phyloP scores from a whole-genome alignment of 1,140 invertebrate genomes.

The Heliothis subflexa region DNA sequence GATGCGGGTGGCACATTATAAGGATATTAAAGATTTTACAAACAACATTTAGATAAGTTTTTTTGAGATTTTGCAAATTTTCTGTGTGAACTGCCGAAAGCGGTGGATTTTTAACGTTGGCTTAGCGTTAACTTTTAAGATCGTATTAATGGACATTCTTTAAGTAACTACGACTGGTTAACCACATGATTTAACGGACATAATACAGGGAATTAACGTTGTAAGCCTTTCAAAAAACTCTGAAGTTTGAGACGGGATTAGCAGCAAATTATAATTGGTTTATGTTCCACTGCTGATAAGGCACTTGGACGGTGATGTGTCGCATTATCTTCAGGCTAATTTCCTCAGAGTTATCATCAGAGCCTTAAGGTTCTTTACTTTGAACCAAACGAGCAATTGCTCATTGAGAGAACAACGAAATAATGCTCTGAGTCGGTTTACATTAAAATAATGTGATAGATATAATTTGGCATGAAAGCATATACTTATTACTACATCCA shows the following conservation, averaged over 20 bases:
- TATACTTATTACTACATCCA: too few species aligned
- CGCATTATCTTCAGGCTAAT: too few species aligned
- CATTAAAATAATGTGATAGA: too few species aligned
- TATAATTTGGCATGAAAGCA: too few species aligned
- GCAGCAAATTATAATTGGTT: not conserved
- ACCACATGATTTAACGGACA: not conserved
- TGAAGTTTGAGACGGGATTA: not conserved
- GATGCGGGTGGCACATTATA: constrained; percentile 65
- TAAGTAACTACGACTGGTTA: not conserved
- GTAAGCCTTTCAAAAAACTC: not conserved
- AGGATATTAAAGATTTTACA: constrained; percentile 62
- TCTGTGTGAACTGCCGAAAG: not conserved
- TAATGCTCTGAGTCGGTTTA: too few species aligned
- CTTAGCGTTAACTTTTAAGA: not conserved
- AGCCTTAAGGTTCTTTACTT: too few species aligned
- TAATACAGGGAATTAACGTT: not conserved
- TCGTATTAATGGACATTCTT: constrained; percentile 9
- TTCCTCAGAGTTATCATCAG: too few species aligned
- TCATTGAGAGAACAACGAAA: too few species aligned
- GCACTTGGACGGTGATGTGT: too few species aligned
- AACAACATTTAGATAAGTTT: constrained; percentile 59
- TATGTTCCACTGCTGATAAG: not conserved
- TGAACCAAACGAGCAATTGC: too few species aligned
- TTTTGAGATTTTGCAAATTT: constrained; percentile 40
- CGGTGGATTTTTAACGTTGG: constrained; percentile 4